Evolutionary conservation across 1,140 invertebrate species (phyloP), one percentile per base, ranked within the genome.

Genomic region (Cotesia chilonis): DNA sequence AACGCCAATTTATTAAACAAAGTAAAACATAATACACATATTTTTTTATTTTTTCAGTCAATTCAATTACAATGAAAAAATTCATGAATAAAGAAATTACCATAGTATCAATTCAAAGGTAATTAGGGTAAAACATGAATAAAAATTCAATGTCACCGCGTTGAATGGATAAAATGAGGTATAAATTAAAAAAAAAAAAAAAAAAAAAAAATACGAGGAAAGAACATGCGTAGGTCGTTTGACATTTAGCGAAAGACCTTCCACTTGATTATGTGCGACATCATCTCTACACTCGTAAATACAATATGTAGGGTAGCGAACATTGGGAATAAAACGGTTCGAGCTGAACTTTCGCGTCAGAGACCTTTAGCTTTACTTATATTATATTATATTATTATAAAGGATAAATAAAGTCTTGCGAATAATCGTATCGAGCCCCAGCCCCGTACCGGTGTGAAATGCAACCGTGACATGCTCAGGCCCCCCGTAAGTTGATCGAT

Each of bases 401-500:
- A 37, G n/a, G 38, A 64, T 64, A 47, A 51, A 66, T 41, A 0
- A 41, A 47, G 64, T 37, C 61, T 38, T 12, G 38, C 36, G 36
- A 66, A 41, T 66, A 66, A 66, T 66, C 38, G 64, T 66, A 66
- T 51, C 38, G 20, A 28, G 20, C 2, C 20, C 2, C 20, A 66
- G 9, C 38, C 38, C 41, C 41, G 41, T 41, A 41, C n/a, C 38
- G 14, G 38, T 66, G 64, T 66, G 64, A 66, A 66, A 66, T 66
- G 38, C 64, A 7, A 38, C 17, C 64, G 41, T 66, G 47, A 47
- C 38, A 41, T 66, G 38, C 12, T 47, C 37, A 37, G 64, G 38
- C 64, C 64, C 38, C 64, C 64, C 64, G 64, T 66, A 41, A 59
- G 57, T 59, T 41, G 64, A 66, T 66, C 64, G 64, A 66, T 66